Evolutionary conservation across 1,140 invertebrate genomes (phyloP).

Genomic region (Drosophila hydei): DNA sequence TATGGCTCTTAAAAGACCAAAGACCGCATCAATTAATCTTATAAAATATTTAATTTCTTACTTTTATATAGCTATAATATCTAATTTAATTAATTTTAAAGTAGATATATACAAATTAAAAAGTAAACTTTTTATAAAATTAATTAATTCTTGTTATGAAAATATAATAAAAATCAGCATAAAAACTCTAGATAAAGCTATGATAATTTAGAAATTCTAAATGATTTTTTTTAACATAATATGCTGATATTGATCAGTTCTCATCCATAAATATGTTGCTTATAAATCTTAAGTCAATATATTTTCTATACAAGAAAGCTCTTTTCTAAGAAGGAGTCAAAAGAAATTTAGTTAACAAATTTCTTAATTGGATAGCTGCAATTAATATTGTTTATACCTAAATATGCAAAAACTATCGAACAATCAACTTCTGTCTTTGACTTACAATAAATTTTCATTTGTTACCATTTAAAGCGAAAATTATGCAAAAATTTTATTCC

Average conservation of each 20-base stretch:
- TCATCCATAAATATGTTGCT: too few relatives aligned
- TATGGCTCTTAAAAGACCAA: too few relatives aligned
- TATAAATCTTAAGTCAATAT: too few relatives aligned
- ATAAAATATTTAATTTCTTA: slow-evolving; percentile 1
- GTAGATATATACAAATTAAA: not conserved
- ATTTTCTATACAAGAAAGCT: not conserved
- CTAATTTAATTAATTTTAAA: not conserved
- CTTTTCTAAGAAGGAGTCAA: not conserved
- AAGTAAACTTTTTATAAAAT: not conserved
- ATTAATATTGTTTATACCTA: slow-evolving; percentile 1
- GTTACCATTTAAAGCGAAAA: slow-evolving; percentile 7
- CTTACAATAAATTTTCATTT: slow-evolving; percentile 15
- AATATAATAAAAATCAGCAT: not conserved
- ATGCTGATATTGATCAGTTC: too few relatives aligned
- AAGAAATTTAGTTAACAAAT: not conserved
- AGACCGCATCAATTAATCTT: not conserved
- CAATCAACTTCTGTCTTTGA: not conserved
- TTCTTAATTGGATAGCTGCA: not conserved
- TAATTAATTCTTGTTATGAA: not conserved
- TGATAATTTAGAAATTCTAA: too few relatives aligned
- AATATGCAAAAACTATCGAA: not conserved
- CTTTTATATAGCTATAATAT: not conserved
- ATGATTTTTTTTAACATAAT: too few relatives aligned
- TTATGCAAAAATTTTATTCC: slow-evolving; percentile 1
- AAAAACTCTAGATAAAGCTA: too few relatives aligned